Percentiles rank a stretch among this genome's conserved stretches.
phyloP scores from a whole-genome alignment of 2,888 invertebrate genomes.

The Idaea straminata region DNA sequence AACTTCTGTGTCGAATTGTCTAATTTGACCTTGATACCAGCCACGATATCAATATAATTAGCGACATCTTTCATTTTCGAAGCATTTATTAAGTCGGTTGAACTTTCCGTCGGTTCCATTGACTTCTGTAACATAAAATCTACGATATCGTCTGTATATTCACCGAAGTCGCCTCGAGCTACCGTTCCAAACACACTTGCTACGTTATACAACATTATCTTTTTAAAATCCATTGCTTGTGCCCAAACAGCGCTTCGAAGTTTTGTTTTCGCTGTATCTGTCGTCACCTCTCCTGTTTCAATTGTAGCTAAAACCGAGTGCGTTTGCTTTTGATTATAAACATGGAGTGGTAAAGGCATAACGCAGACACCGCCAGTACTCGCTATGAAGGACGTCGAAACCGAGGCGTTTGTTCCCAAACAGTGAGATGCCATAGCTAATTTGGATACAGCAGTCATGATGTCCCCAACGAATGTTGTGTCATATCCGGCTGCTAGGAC shows the following conservation, averaged over 20 bases:
- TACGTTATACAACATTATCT: slow-evolving; percentile 53
- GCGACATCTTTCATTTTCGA: slow-evolving; percentile 42
- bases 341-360: slow-evolving; percentile 60
- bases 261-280: slow-evolving; percentile 41
- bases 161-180: slow-evolving; percentile 59
- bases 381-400: slow-evolving; percentile 46
- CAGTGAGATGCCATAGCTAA: slow-evolving; percentile 49
- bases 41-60: slow-evolving; percentile 55
- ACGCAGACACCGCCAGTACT: slow-evolving; percentile 62
- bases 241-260: slow-evolving; percentile 65
- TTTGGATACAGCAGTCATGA: slow-evolving; percentile 58
- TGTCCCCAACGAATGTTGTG: slow-evolving; percentile 51
- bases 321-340: slow-evolving; percentile 58
- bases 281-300: slow-evolving; percentile 54
- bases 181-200: slow-evolving; percentile 62
- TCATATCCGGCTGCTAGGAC: slow-evolving; percentile 59
- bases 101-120: slow-evolving; percentile 36
- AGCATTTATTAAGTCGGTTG: slow-evolving; percentile 47
- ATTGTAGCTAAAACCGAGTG: slow-evolving; percentile 49
- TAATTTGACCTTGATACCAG: slow-evolving; percentile 53
- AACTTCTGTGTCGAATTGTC: slow-evolving; percentile 49
- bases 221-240: slow-evolving; percentile 65
- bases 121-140: slow-evolving; percentile 55
- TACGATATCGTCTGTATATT: slow-evolving; percentile 55
- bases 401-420: slow-evolving; percentile 47